These are phyloP conservation scores for Falco biarmicus DNA, from an alignment of 2,797 vertebrate species.

Conservation along the genomic window DNA sequence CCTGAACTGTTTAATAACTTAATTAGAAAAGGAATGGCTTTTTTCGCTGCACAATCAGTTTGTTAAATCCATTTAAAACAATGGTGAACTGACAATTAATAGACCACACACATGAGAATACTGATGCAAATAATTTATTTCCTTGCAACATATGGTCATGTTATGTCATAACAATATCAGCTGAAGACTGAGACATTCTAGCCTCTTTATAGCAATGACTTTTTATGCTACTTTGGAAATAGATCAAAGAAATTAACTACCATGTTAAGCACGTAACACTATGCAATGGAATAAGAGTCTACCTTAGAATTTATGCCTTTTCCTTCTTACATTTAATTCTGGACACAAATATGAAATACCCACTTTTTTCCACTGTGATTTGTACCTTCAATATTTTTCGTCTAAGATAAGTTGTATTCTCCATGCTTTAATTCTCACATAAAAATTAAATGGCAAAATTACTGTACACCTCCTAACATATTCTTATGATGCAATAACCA, in stretches of 20 bases:
- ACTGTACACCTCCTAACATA: neutral
- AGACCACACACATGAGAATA: neutral
- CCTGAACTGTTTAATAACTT: neutral
- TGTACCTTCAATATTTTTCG: neutral
- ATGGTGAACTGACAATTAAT: neutral
- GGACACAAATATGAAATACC: neutral
- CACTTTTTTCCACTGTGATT: neutral
- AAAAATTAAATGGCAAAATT: constrained; percentile 7
- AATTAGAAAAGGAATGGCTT: neutral
- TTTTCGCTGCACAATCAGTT: neutral
- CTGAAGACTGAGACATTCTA: neutral
- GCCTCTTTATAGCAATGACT: neutral
- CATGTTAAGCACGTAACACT: neutral
- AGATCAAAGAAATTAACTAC: neutral
- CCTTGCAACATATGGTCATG: neutral
- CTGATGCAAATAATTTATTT: neutral
- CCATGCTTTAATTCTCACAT: neutral
- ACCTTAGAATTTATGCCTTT: neutral
- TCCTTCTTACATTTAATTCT: neutral
- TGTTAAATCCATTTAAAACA: neutral
- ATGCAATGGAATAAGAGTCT: neutral
- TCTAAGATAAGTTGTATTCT: neutral
- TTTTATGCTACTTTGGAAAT: neutral
- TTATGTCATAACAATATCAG: neutral
- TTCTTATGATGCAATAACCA: neutral